Evolutionary conservation across 2,113 vertebrate genomes (phyloP).

Genomic region (Columbina picui): DNA sequence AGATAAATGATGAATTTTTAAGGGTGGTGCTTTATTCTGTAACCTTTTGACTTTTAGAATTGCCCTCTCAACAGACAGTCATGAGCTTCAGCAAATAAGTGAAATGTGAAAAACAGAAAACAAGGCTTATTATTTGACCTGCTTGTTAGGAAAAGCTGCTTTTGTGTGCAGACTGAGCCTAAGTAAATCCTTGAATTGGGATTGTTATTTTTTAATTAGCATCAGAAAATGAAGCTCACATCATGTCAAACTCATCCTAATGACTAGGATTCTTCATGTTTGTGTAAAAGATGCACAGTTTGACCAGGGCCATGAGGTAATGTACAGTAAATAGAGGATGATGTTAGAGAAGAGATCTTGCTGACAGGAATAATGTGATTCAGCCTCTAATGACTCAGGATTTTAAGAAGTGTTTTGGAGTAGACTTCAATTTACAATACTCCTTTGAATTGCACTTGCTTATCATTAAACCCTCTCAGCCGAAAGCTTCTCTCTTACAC

Average conservation of each 20-base stretch:
- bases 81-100: conserved; percentile 58
- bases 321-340: conserved; percentile 53
- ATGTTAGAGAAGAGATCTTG: conserved; percentile 58
- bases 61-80: conserved; percentile 33
- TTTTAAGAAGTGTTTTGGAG: conserved; percentile 66
- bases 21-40: conserved; percentile 45
- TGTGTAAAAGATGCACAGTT: conserved; percentile 1
- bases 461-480: conserved; percentile 35
- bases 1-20: conserved; percentile 60
- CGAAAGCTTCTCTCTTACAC: conserved; percentile 29
- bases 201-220: conserved; percentile 29
- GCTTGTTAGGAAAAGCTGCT: conserved; percentile 10
- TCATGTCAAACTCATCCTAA: conserved; percentile 25
- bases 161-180: background rate
- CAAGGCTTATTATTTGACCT: conserved; percentile 38
- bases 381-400: conserved; percentile 68
- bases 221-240: background rate
- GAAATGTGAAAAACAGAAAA: conserved; percentile 51
- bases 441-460: conserved; percentile 46
- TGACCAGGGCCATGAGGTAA: conserved; percentile 60
- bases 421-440: conserved; percentile 57
- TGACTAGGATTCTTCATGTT: background rate
- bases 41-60: conserved; percentile 72
- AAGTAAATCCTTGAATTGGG: conserved; percentile 3
- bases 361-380: conserved; percentile 71